These are phyloP conservation scores for Hemiprocne comata DNA, from an alignment of 2,113 vertebrate species.

Conservation along the genomic window DNA sequence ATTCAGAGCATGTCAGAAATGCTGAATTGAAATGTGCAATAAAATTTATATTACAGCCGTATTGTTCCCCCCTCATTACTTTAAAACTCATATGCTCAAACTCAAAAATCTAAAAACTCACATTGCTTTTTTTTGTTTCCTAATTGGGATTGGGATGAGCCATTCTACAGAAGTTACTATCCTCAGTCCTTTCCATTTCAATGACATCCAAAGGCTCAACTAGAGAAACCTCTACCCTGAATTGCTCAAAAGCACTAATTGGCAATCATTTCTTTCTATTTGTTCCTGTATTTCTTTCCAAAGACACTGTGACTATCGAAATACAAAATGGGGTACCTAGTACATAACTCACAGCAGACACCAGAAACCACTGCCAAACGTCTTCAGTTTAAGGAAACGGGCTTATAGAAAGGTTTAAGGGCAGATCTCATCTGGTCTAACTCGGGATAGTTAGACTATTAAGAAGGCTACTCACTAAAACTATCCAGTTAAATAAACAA, in stretches of 20 bases:
- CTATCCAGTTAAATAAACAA: background rate
- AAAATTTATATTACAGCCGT: conserved; percentile 35
- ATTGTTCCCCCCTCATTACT: background rate
- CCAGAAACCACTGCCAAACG: accelerated
- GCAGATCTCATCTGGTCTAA: background rate
- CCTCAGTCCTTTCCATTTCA: background rate
- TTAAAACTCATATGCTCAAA: background rate
- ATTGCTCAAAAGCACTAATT: background rate
- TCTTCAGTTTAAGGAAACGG: background rate
- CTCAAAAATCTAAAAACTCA: background rate
- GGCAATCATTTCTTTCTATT: background rate
- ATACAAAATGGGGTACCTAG: background rate
- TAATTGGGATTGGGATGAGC: background rate
- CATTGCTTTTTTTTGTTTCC: background rate
- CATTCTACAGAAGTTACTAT: background rate
- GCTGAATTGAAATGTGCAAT: conserved; percentile 9
- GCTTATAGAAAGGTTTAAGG: background rate
- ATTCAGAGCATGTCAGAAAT: background rate
- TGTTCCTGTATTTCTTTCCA: background rate
- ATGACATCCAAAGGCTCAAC: background rate
- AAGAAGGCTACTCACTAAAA: background rate
- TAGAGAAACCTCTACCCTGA: background rate
- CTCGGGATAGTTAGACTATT: background rate
- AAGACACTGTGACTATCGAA: background rate
- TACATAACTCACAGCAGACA: background rate